Base-by-base conservation (phyloP, 2,888 invertebrate species). In the Cinara cedri region DNA sequence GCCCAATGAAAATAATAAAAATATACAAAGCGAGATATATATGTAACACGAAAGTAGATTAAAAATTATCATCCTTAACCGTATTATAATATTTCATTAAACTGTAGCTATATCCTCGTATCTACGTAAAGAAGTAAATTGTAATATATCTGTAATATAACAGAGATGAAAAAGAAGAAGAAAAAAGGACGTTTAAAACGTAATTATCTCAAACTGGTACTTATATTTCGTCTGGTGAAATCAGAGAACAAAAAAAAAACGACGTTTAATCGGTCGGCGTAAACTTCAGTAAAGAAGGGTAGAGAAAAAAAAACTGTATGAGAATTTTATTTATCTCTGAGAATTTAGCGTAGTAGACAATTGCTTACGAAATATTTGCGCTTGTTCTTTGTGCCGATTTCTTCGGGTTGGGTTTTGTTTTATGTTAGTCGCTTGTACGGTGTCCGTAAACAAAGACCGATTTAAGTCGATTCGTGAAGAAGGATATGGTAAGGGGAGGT, bases 191-290 rank as follows among this genome's bases (percentile, higher is more conserved):
- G 11, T 24, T 46, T 72, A 44, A 44, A n/a, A 57, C 24, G 13
- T 13, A 63, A 44, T 1, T 16, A 3, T 49, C 4, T 14, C 24
- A 60, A 57, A 57, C 21, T 44, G 6, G 51, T 63, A 65, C 51
- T 21, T 54, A 21, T 54, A 21, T 62, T 51, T 16, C 51, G 26
- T 1, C 0, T 4, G n/a, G 55, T 19, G 19, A 42, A 63, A 21
- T 34, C 3, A 34, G 3, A 34, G 3, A 34, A 34, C 6, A 34
- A 42, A 65, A 74, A 54, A 74, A 63, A 74, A 2, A 3, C 8
- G 1, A 74, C 19, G 55, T 57, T 66, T 57, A 78, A 70, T 78
- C 78, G 65, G 68, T 78, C 78, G 78, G 78, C 34, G 11, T 34
- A 68, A 49, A 78, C 19, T 78, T 70, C 57, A 78, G 70, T 60